Evolutionary conservation across 2,888 invertebrate species (phyloP).

Genomic region (Thumatha senex): DNA sequence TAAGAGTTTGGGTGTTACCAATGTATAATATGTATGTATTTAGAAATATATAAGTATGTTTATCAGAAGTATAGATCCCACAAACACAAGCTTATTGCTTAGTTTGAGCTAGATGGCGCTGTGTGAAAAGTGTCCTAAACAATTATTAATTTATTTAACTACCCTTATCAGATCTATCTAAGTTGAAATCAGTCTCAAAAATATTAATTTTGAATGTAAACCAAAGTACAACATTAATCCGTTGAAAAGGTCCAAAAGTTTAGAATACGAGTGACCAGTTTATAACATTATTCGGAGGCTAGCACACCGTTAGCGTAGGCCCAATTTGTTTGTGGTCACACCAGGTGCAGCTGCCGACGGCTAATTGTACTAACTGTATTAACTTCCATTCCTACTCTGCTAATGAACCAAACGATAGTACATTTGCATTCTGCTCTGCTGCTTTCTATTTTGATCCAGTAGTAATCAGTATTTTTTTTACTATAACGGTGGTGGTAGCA

Average conservation of each 20-base stretch:
- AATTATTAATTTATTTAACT: too few species aligned
- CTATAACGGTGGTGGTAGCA: too few species aligned
- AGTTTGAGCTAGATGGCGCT: too few species aligned
- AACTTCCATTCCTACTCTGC: conserved; percentile 41
- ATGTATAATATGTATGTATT: too few species aligned
- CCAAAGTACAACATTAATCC: background rate
- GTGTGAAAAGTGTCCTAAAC: too few species aligned
- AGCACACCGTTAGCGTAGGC: conserved; percentile 29
- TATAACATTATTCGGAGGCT: conserved; percentile 27
- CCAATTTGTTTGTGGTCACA: conserved; percentile 49
- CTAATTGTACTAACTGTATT: conserved; percentile 47
- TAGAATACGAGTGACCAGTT: conserved; percentile 15
- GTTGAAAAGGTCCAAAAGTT: background rate
- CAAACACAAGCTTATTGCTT: too few species aligned
- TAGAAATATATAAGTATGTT: too few species aligned
- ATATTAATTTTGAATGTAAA: too few species aligned
- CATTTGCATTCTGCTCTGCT: conserved; percentile 2
- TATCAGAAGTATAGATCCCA: too few species aligned
- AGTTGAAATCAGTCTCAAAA: too few species aligned
- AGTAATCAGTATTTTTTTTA: background rate
- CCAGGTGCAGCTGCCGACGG: conserved; percentile 40
- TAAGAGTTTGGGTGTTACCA: too few species aligned
- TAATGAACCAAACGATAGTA: conserved; percentile 31
- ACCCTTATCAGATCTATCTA: too few species aligned
- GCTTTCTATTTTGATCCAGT: conserved; percentile 3